Evolutionary conservation across 2,888 invertebrate genomes (phyloP).

Genomic region (Acronicta alni): DNA sequence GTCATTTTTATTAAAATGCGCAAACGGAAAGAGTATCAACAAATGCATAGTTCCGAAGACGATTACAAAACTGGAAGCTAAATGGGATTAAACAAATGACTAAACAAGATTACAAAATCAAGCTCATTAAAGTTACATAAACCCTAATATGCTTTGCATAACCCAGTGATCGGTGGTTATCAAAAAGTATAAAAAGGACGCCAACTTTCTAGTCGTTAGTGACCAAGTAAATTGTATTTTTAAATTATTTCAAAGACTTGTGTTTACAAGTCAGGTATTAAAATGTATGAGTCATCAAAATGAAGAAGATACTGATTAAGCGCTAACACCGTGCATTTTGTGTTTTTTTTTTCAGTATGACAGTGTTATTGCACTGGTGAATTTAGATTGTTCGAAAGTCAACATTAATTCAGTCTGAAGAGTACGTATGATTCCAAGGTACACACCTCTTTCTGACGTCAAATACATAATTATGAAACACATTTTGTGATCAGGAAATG

Average conservation of each 20-base stretch:
- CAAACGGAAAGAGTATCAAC: too few species aligned
- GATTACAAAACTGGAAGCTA: slow-evolving; percentile 7
- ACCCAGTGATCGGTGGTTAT: slow-evolving; percentile 10
- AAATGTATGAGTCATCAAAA: slow-evolving; percentile 16
- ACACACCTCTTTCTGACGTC: too few species aligned
- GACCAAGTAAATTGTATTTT: slow-evolving; percentile 20
- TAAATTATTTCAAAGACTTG: slow-evolving; percentile 17
- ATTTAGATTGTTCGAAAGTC: too few species aligned
- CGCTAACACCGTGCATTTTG: too few species aligned
- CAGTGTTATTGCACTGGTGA: too few species aligned
- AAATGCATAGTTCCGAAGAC: background rate
- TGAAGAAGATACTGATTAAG: too few species aligned
- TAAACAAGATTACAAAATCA: slow-evolving; percentile 7
- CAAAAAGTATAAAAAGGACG: slow-evolving; percentile 29
- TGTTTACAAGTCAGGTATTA: background rate
- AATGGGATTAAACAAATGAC: slow-evolving; percentile 27
- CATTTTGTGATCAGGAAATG: too few species aligned
- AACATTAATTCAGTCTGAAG: too few species aligned
- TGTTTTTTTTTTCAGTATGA: too few species aligned
- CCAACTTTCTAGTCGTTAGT: slow-evolving; percentile 43
- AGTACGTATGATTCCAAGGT: too few species aligned
- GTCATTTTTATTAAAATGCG: too few species aligned
- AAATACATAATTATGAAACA: too few species aligned
- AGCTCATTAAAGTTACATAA: slow-evolving; percentile 42
- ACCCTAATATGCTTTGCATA: slow-evolving; percentile 34